Evolutionary conservation across 2,888 invertebrate genomes (phyloP).

Genomic region (Ophioninae sp.): DNA sequence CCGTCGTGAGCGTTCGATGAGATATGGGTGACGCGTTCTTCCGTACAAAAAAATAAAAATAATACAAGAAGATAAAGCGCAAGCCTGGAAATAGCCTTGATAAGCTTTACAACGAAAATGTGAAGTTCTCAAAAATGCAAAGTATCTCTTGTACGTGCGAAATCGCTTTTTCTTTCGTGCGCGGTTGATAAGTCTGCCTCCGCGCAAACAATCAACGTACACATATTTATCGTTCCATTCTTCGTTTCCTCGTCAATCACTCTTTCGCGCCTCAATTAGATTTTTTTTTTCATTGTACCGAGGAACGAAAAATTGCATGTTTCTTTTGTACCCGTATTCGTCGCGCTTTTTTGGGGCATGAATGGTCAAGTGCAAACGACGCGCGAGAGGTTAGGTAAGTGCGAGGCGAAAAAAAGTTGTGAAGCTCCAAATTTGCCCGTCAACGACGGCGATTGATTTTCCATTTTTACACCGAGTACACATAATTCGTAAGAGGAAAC

Average conservation of each 20-base stretch:
- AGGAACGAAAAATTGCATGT: constrained; percentile 36
- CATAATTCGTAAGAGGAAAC: constrained; percentile 14
- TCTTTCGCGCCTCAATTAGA: neutral
- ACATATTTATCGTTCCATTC: constrained; percentile 2
- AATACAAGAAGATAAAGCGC: neutral
- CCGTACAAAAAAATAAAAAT: constrained; percentile 13
- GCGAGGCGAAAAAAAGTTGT: constrained; percentile 24
- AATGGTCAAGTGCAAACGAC: constrained; percentile 78
- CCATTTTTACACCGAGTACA: neutral
- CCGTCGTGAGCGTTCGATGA: constrained; percentile 8
- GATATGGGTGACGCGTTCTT: constrained; percentile 22
- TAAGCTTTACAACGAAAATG: constrained; percentile 36
- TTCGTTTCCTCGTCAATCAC: neutral
- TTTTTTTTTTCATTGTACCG: constrained; percentile 10
- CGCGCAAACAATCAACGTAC: neutral
- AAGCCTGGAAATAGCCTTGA: neutral
- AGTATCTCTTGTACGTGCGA: constrained; percentile 20
- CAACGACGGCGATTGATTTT: neutral
- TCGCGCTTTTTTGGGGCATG: constrained; percentile 68
- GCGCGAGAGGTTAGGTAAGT: constrained; percentile 79
- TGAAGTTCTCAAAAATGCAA: constrained; percentile 37
- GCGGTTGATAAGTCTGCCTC: neutral
- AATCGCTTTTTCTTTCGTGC: constrained; percentile 27
- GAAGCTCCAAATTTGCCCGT: neutral
- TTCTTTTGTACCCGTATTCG: constrained; percentile 42